These are phyloP conservation scores for Ditylenchus weischeri DNA, from an alignment of 2,888 invertebrate genomes.

Conservation along the genomic window DNA sequence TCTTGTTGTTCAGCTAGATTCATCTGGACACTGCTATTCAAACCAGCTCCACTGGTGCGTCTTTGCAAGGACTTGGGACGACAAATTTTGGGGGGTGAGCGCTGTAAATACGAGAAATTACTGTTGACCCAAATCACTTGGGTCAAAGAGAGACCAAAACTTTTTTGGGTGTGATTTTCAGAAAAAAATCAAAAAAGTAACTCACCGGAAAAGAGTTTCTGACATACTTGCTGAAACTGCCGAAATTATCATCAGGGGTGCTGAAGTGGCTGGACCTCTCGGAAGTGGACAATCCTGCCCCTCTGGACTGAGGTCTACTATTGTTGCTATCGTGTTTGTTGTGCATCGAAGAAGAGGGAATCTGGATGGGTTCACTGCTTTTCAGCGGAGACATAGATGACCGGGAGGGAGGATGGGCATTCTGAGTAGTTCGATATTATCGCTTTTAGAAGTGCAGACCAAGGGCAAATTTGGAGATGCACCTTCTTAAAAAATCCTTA, in stretches of 20 bases:
- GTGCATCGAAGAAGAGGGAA: conserved; percentile 21
- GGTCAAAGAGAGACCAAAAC: too few species aligned
- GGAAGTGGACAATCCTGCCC: background rate
- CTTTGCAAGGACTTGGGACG: conserved; percentile 11
- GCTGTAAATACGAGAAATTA: conserved; percentile 9
- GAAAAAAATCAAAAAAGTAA: conserved; percentile 7
- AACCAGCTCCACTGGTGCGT: background rate
- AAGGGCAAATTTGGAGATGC: too few species aligned
- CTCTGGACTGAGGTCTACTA: conserved; percentile 1
- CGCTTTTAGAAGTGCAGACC: too few species aligned
- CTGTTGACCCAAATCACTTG: too few species aligned
- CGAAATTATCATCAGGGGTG: conserved; percentile 45
- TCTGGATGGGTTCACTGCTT: conserved; percentile 27
- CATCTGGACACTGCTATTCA: background rate
- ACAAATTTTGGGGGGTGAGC: conserved; percentile 21
- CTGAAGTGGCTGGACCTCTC: conserved; percentile 36
- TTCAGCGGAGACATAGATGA: conserved; percentile 22
- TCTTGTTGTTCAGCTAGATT: conserved; percentile 8
- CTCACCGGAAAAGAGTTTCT: conserved; percentile 20
- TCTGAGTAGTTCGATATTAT: too few species aligned
- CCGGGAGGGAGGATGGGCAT: background rate
- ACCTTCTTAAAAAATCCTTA: background rate
- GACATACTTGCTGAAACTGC: conserved; percentile 13
- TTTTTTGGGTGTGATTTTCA: background rate
- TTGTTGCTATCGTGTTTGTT: conserved; percentile 7